Evolutionary conservation across 2,888 invertebrate genomes (phyloP), one percentile per base, ranked within the genome.

Genomic region (Tipula vernalis): DNA sequence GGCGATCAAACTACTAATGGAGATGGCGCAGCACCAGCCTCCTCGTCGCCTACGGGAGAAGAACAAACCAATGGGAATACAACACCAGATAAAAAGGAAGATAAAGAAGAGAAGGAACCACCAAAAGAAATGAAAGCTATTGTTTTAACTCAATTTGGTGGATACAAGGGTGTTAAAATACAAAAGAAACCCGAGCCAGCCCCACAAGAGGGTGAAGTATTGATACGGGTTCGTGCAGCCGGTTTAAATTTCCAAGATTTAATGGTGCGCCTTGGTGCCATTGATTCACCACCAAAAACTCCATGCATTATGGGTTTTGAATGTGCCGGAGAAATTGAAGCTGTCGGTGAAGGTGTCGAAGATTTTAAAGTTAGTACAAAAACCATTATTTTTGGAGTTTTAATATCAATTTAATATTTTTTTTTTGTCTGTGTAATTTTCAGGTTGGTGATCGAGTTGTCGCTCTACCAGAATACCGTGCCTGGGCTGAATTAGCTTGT

Each of bases 251-350:
- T 97, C 93, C 95, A 96, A 92, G 97, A 98, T 90, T 91, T 98
- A 92, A 97, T 97, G 94, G 96, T 96, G 87, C 94, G 97, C 84
- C 96, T 97, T 91, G 97, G 97, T 5, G 95, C 96, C 87, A 95
- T 97, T 89, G 97, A 97, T 91, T 95, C 96, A 12, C 95, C 96
- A 0, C 96, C 96, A n/a, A 97, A 97, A 92, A 96, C 96, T 5
- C 97, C 97, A 4, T 95, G 97, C 92, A 96, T 96, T 90, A 94
- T 97, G 90, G 97, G 97, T 87, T 96, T 96, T 89, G 97, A 97
- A 91, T 97, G 97, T 91, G 95, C 97, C 87, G 97, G 97, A 86
- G 95, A 95, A 89, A 94, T 96, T 88, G 96, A 96, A 90, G 95
- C 94, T 89, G 93, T 96, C 87, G 96, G 95, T 89, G 96, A 96